Evolutionary conservation across 2,888 invertebrate genomes (phyloP), one percentile per base, ranked within the genome.

Genomic region (Cacoxenus indagator): DNA sequence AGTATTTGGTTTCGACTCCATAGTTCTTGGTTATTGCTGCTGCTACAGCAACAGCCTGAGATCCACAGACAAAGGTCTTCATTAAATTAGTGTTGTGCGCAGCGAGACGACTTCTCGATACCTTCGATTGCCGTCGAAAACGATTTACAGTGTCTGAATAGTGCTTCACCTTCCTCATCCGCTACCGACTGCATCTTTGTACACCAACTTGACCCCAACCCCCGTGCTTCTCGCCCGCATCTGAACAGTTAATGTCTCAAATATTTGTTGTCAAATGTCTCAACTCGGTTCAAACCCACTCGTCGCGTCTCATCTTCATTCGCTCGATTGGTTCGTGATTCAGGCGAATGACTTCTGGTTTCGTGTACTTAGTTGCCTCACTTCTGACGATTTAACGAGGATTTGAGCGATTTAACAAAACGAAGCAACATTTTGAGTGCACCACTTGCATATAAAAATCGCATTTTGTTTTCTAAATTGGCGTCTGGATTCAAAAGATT

Each of bases 11-110:
- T n/a, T n/a, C n/a, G n/a, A n/a, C n/a, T n/a, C n/a, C n/a, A n/a
- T n/a, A n/a, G n/a, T n/a, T n/a, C n/a, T n/a, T n/a, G n/a, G n/a
- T n/a, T n/a, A n/a, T n/a, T n/a, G n/a, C n/a, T n/a, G 48, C 17
- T 51, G 8, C n/a, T 51, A 9, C 3, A 77, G 78, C 79, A 80
- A 75, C 80, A 78, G 79, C 71, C 74, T 76, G 75, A 73, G 71
- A 72, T 74, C 75, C 74, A 75, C 82, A 76, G 76, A 73, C 76
- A 78, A 84, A 83, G 84, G 78, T 83, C 83, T 83, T 83, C 84
- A 83, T 83, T 83, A 83, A 83, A 84, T 84, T 84, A 83, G 84
- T 83, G 82, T 78, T 82, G 80, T 80, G 80, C 78, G 81, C 77
- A 75, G 55, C 45, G 43, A 62, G 61, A 62, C 61, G 45, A 24